phyloP scores from a whole-genome alignment of 2,113 vertebrate species.

The Sturnira hondurensis region DNA sequence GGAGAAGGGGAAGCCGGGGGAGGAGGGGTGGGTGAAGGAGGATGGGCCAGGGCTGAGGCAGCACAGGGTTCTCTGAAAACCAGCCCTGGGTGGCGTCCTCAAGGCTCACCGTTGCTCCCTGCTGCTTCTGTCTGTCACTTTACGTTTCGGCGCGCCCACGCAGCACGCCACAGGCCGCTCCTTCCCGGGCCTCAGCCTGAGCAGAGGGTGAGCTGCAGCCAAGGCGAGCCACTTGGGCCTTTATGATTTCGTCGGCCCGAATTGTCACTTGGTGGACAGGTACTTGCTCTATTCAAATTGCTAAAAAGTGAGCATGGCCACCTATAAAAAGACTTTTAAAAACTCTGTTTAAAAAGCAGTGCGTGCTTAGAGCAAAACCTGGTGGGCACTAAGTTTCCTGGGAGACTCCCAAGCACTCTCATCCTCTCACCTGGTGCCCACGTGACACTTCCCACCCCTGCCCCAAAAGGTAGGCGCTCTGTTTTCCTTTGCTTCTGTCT shows the following conservation, averaged over 20 bases:
- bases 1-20: too few relatives aligned
- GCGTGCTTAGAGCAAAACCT: neutral
- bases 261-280: neutral
- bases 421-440: neutral
- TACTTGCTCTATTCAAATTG: neutral
- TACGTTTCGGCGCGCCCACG: neutral
- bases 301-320: neutral
- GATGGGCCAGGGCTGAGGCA: too few relatives aligned
- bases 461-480: neutral
- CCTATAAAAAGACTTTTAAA: neutral
- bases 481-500: neutral
- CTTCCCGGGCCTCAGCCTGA: neutral
- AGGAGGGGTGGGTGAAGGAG: too few relatives aligned
- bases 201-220: neutral
- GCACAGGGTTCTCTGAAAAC: neutral
- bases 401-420: neutral
- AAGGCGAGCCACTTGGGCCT: neutral
- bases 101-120: neutral
- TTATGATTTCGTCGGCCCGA: neutral
- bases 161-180: neutral
- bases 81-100: neutral
- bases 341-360: neutral
- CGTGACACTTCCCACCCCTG: fast-evolving
- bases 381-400: neutral
- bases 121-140: neutral